Conservation (phyloP, 2,888 invertebrate species). For the Drosophila kambysellisi region DNA sequence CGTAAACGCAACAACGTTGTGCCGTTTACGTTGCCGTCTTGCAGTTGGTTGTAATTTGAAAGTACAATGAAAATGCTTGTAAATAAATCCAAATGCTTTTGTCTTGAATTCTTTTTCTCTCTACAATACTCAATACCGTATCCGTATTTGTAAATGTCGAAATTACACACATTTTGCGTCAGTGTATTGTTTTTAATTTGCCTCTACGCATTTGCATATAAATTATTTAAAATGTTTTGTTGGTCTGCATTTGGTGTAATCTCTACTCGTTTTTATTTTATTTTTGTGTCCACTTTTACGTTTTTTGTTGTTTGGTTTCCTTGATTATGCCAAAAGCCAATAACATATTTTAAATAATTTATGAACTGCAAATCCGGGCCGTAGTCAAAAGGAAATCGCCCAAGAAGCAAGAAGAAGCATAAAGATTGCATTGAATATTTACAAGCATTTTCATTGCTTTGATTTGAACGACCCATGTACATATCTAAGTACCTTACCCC, state of each 20-base stretch:
- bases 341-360: slow-evolving; percentile 76
- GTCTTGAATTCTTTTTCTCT: slow-evolving; percentile 41
- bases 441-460: slow-evolving; percentile 83
- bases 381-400: slow-evolving; percentile 41
- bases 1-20: slow-evolving; percentile 61
- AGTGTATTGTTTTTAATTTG: slow-evolving; percentile 26
- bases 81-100: slow-evolving; percentile 79
- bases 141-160: slow-evolving; percentile 24
- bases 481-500: slow-evolving; percentile 12
- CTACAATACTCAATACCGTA: slow-evolving; percentile 10
- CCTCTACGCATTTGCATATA: slow-evolving; percentile 69
- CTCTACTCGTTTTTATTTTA: slow-evolving; percentile 6
- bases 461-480: slow-evolving; percentile 68
- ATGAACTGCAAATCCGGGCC: slow-evolving; percentile 68
- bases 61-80: slow-evolving; percentile 84
- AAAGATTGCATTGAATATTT: slow-evolving; percentile 76
- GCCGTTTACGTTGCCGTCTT: slow-evolving; percentile 74
- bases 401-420: slow-evolving; percentile 26
- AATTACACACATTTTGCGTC: slow-evolving; percentile 19
- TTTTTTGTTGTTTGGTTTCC: slow-evolving; percentile 5
- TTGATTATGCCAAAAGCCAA: slow-evolving; percentile 61
- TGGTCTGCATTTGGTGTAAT: slow-evolving; percentile 55
- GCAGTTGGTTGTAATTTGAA: slow-evolving; percentile 79
- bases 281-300: slow-evolving; percentile 7
- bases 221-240: slow-evolving; percentile 75